phyloP scores from a whole-genome alignment of 2,888 invertebrate genomes.

The Nasonovia ribisnigri region DNA sequence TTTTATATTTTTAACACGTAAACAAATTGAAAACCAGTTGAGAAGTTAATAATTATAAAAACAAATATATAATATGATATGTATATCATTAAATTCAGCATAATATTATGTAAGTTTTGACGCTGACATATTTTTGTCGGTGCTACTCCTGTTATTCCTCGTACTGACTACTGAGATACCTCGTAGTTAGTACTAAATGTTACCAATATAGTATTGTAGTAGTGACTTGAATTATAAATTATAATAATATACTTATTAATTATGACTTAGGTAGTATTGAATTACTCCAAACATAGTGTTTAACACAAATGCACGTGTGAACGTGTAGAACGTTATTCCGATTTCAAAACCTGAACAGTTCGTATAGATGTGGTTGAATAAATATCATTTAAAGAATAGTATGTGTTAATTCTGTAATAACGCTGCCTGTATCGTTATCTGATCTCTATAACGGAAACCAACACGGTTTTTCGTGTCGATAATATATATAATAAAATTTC shows the following conservation, averaged over 20 bases:
- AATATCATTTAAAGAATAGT: neutral
- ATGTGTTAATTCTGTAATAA: neutral
- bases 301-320: neutral
- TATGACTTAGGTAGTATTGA: neutral
- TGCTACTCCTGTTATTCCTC: neutral
- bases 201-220: neutral
- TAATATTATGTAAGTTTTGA: constrained; percentile 25
- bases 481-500: neutral
- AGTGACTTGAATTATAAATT: neutral
- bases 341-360: constrained; percentile 7
- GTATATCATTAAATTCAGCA: neutral
- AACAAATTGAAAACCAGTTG: neutral
- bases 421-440: neutral
- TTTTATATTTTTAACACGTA: neutral
- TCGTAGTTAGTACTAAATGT: neutral
- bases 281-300: neutral
- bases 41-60: constrained; percentile 26
- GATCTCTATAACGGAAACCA: neutral
- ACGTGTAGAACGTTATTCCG: neutral
- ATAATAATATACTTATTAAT: neutral
- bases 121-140: neutral
- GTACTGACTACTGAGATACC: neutral
- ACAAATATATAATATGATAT: constrained; percentile 12
- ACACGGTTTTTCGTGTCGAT: neutral
- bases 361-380: neutral